Percentiles rank a stretch among this genome's conserved stretches.
Evolutionary conservation across 2,888 invertebrate species (phyloP).

Genomic region (Scaptomyza caliginosa): DNA sequence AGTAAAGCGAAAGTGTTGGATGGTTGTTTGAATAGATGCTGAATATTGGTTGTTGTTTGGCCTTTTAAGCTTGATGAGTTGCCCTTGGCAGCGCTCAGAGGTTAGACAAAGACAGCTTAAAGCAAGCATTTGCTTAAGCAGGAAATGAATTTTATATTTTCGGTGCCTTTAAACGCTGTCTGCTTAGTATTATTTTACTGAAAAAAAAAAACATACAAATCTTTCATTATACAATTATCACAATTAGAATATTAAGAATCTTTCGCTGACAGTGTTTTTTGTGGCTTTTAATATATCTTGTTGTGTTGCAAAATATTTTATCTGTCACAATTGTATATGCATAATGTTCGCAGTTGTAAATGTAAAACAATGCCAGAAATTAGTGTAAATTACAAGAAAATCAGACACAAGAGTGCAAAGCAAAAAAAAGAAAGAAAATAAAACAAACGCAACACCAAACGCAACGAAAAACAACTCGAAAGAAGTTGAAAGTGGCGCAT

Average conservation of each 20-base stretch:
- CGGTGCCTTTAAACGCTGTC: background rate
- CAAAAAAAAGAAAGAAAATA: constrained; percentile 7
- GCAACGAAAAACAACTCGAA: constrained; percentile 1
- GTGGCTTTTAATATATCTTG: too few species aligned
- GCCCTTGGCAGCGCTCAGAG: background rate
- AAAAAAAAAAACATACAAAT: background rate
- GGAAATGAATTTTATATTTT: background rate
- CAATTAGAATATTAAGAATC: too few species aligned
- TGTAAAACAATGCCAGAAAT: constrained; percentile 46
- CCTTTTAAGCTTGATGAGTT: background rate
- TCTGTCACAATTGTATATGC: too few species aligned
- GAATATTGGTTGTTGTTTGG: constrained; percentile 1
- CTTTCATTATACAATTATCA: too few species aligned
- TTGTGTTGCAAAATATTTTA: background rate
- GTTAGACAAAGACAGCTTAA: background rate
- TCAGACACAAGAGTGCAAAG: constrained; percentile 23
- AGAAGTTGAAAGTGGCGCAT: constrained; percentile 23
- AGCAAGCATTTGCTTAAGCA: constrained; percentile 10
- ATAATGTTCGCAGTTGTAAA: background rate
- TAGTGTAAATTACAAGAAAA: constrained; percentile 65
- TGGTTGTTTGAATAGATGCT: constrained; percentile 1
- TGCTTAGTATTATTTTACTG: background rate
- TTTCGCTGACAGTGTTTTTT: too few species aligned
- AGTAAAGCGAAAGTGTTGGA: constrained; percentile 19
- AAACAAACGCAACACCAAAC: constrained; percentile 5